Base-by-base conservation (phyloP, 2,113 vertebrate genomes). In the Channa argus region DNA sequence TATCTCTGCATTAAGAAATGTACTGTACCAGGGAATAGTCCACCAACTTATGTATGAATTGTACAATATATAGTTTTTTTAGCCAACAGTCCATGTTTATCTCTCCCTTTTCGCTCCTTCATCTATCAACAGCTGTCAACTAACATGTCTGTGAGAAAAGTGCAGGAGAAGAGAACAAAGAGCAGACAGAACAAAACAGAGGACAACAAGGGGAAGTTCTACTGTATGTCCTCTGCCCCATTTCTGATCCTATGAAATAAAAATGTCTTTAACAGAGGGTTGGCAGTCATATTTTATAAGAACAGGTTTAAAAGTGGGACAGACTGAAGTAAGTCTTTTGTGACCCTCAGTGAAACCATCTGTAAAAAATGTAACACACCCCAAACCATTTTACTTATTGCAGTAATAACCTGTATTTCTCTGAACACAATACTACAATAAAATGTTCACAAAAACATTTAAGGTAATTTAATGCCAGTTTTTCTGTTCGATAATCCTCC, bases 231-330 rank as follows among this genome's bases (percentile, higher is more conserved):
- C 39, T 36, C 52, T 52, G 53, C 60, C 63, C 49, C 58, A 71
- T 68, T 63, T 37, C 63, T 37, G 33, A 65, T 49, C 59, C 53
- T 52, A 89, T 87, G 61, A 89, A 89, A 88, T 78, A 88, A 82
- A 86, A 77, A 92, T 89, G 60, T 47, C 63, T 53, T 62, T 82
- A 83, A 87, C 76, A 82, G 64, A 55, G 60, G 76, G 71, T 46
- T 60, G 55, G 63, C 41, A 43, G 62, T 82, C 72, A 80, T 82
- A 86, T 84, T 90, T 84, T 67, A 82, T 75, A 58, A 75, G 43
- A 68, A 54, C 54, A 52, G 9, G 65, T 67, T 65, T 34, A 12
- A 49, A n/a, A 24, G 39, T 59, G 36, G 24, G 60, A 12, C n/a
- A 24, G 67, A 76, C 37, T 38, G 12, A 37, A 24, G 50, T 14